A percentile compares a stretch with the other conserved stretches of the same genome.
These are phyloP conservation scores for Coregonus clupeaformis DNA, from an alignment of 2,113 vertebrate genomes.

Conservation along the genomic window DNA sequence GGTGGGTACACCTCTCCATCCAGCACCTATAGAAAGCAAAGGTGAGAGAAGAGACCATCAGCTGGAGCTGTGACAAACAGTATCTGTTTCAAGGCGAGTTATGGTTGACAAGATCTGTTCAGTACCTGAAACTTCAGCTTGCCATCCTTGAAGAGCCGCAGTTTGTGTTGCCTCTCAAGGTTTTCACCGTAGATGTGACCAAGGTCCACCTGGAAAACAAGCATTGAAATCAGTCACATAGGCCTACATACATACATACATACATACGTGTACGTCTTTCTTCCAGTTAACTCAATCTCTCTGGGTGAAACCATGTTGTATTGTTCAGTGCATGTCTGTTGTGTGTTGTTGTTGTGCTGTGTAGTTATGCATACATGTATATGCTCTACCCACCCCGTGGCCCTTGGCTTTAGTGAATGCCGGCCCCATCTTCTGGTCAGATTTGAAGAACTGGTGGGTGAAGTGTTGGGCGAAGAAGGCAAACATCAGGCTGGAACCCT, in stretches of 20 bases:
- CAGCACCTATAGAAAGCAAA: conserved; percentile 71
- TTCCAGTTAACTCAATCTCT: too few relatives aligned
- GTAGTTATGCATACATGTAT: not conserved
- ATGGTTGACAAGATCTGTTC: not conserved
- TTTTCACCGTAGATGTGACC: conserved; percentile 89
- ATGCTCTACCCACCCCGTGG: conserved; percentile 83
- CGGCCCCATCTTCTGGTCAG: conserved; percentile 85
- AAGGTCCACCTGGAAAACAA: conserved; percentile 86
- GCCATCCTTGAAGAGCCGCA: conserved; percentile 88
- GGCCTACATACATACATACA: too few relatives aligned
- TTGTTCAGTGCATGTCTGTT: not conserved
- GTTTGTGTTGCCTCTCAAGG: conserved; percentile 88
- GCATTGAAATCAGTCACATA: not conserved
- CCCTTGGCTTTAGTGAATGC: conserved; percentile 84
- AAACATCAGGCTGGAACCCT: conserved; percentile 94
- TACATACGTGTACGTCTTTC: too few relatives aligned
- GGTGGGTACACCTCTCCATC: conserved; percentile 91
- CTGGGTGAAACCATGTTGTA: too few relatives aligned
- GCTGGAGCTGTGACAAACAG: not conserved
- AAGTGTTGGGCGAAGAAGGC: conserved; percentile 98
- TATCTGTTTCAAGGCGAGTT: not conserved
- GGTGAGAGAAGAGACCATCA: conserved; percentile 1
- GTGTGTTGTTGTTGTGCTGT: too few relatives aligned
- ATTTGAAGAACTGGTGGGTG: conserved; percentile 97
- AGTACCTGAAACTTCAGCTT: conserved; percentile 92